Base-by-base conservation (phyloP, 2,888 invertebrate species). In the Diaprepes abbreviatus region DNA sequence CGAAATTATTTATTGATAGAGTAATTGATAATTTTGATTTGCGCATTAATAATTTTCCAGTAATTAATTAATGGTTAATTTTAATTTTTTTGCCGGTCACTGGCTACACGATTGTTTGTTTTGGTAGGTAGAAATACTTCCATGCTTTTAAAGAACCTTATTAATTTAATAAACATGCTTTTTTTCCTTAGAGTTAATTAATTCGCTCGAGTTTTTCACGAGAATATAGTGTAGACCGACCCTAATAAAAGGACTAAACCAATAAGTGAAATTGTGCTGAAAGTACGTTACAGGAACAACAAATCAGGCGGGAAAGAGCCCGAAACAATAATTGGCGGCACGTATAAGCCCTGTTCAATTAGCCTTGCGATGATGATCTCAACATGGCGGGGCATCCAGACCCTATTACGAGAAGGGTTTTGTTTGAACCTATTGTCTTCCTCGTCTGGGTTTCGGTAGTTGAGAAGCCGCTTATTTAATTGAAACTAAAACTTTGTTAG, bases 321-420 rank as follows among this genome's bases (percentile, higher is more conserved):
- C 73, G 76, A 79, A 79, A 78, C 79, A 78, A 79, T 79, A 78
- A 79, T 78, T 76, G 76, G 76, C 71, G 71, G 74, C 76, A 72
- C 74, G 72, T 74, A 77, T 79, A 79, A 77, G 77, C 77, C 75
- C 75, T 71, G 75, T 62, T 74, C 77, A 77, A 77, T 78, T 77
- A 77, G 75, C 73, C 72, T 65, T 73, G 75, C 70, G 76, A 77
- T 76, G 28, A 58, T 43, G 28, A 31, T 31, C 14, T 19, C 38
- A 55, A 55, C 55, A 55, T 55, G 38, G 55, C 24, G 21, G 21
- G 35, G 38, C 36, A 50, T 28, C 12, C 19, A 50, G 14, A 28
- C 43, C 58, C 43, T 58, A 31, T 31, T 58, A 58, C 28, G 19
- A 17, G 38, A 43, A 58, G 10, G 43, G 58, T 24, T 58, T 43